phyloP scores from a whole-genome alignment of 1,140 invertebrate species.

The Temnothorax nylanderi region DNA sequence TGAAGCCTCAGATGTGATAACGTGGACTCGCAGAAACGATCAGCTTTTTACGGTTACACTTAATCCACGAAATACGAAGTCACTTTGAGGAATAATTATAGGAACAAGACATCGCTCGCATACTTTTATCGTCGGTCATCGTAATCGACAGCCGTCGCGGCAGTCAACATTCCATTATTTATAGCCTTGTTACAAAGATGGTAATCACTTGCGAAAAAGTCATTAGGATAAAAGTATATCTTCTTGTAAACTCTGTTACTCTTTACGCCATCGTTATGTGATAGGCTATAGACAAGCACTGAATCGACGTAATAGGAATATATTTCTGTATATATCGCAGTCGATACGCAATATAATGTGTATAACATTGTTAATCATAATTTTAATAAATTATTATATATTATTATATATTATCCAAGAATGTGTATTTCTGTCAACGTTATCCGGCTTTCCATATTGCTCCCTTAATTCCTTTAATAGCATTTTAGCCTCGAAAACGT shows the following conservation, averaged over 20 bases:
- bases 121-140: not conserved
- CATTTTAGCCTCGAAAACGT: not conserved
- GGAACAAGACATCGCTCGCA: not conserved
- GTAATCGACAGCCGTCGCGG: not conserved
- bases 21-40: not conserved
- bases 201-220: constrained; percentile 20
- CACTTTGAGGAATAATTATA: not conserved
- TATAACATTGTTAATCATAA: constrained; percentile 52
- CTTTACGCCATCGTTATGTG: constrained; percentile 14
- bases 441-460: not conserved
- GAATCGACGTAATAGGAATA: not conserved
- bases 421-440: not conserved
- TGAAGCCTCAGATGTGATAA: constrained; percentile 61
- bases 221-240: constrained; percentile 35
- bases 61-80: not conserved
- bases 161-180: constrained; percentile 47
- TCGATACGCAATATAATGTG: not conserved
- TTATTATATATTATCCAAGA: constrained; percentile 10
- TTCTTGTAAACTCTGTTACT: constrained; percentile 22
- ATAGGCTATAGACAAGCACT: constrained; percentile 34
- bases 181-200: constrained; percentile 18
- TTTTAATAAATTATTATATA: constrained; percentile 67
- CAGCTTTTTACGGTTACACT: not conserved
- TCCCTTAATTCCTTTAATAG: not conserved
- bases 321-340: constrained; percentile 31